phyloP scores from a whole-genome alignment of 2,113 vertebrate species.

The Tyto alba region DNA sequence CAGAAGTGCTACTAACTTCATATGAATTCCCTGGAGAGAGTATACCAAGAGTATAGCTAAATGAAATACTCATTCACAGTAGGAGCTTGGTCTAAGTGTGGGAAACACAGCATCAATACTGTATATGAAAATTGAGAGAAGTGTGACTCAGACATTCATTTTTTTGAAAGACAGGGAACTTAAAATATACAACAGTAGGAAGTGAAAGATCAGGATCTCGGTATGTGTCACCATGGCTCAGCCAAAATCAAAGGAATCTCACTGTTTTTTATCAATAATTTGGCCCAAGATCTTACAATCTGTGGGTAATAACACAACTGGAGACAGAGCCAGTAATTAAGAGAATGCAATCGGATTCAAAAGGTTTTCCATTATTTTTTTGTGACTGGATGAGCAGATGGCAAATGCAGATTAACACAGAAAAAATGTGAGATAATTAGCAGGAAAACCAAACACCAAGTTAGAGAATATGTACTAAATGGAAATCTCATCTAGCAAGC shows the following conservation, averaged over 20 bases:
- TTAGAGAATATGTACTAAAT: slow-evolving; percentile 55
- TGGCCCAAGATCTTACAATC: slow-evolving; percentile 28
- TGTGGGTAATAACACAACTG: slow-evolving; percentile 42
- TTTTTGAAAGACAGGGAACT: neutral
- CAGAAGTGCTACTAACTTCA: neutral
- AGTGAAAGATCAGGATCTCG: neutral
- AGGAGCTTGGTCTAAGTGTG: neutral
- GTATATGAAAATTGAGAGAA: neutral
- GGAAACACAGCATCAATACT: neutral
- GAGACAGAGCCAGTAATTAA: slow-evolving; percentile 45
- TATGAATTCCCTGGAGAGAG: neutral
- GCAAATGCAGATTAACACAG: slow-evolving; percentile 49
- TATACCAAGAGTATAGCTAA: neutral
- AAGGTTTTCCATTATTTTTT: slow-evolving; percentile 54
- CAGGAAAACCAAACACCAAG: slow-evolving; percentile 51
- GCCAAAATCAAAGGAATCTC: slow-evolving; percentile 17
- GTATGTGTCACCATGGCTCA: neutral
- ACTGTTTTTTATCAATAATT: slow-evolving; percentile 6
- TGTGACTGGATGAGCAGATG: slow-evolving; percentile 59
- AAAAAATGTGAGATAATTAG: slow-evolving; percentile 53
- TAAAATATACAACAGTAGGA: slow-evolving; percentile 14
- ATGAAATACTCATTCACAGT: slow-evolving; percentile 1
- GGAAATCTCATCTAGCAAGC: slow-evolving; percentile 57
- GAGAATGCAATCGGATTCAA: slow-evolving; percentile 9
- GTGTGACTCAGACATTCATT: neutral